A percentile compares a stretch with the other conserved stretches of the same genome.
Conservation (phyloP, 2,888 invertebrate genomes). For the Tiphia femorata region DNA sequence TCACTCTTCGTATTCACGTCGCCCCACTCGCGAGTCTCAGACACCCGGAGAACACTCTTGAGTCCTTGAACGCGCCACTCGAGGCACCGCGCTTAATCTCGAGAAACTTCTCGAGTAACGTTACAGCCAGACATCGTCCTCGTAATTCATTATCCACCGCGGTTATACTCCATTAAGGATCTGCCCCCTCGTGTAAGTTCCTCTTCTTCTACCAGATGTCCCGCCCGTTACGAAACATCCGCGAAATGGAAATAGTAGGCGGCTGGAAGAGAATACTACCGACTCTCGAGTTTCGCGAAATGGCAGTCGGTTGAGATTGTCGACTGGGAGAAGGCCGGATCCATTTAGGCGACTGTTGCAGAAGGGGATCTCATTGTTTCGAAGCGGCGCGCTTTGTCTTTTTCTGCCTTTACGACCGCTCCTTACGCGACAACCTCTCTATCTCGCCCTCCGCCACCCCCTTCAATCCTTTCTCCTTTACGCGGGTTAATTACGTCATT, state of each 20-base stretch:
- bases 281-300: constrained; percentile 11
- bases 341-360: too few relatives aligned
- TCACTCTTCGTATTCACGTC: too few relatives aligned
- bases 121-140: too few relatives aligned
- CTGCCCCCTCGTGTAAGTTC: too few relatives aligned
- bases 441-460: constrained; percentile 15
- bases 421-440: constrained; percentile 47
- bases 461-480: too few relatives aligned
- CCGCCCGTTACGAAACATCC: not conserved
- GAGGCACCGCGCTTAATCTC: too few relatives aligned
- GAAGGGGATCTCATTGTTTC: constrained; percentile 54
- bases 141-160: too few relatives aligned
- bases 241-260: not conserved
- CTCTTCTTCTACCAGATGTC: not conserved
- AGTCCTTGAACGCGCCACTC: too few relatives aligned
- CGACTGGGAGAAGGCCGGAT: constrained; percentile 5
- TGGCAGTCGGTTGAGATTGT: constrained; percentile 23
- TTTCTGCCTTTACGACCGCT: constrained; percentile 55
- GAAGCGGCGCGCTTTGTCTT: constrained; percentile 45
- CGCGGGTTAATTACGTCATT: constrained; percentile 56
- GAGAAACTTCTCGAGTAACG: too few relatives aligned
- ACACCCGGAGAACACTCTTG: too few relatives aligned
- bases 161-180: constrained; percentile 1
- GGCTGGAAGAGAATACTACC: too few relatives aligned
- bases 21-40: too few relatives aligned